Conservation (phyloP, 2,113 vertebrate genomes). For the Lucifuga dentata region DNA sequence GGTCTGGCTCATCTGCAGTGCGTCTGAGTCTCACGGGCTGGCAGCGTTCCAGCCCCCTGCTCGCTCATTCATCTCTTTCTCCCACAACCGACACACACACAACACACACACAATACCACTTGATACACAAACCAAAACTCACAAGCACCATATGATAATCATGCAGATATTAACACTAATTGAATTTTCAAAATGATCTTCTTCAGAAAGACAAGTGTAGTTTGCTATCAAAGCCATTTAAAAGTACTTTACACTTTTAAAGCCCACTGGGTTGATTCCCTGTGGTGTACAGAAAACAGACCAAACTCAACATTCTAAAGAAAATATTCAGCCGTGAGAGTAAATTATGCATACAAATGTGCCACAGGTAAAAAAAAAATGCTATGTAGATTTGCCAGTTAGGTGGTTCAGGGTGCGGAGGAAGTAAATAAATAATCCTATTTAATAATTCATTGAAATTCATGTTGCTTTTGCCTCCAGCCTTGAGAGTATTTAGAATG, state of each 20-base stretch:
- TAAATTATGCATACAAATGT: conserved; percentile 79
- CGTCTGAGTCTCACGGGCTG: conserved; percentile 70
- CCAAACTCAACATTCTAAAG: conserved; percentile 58
- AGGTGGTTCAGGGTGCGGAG: conserved; percentile 77
- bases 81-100: conserved; percentile 51
- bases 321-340: conserved; percentile 67
- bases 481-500: conserved; percentile 81
- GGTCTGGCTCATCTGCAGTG: conserved; percentile 79
- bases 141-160: conserved; percentile 17
- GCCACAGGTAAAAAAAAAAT: conserved; percentile 73
- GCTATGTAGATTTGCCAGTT: conserved; percentile 81
- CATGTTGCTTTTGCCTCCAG: conserved; percentile 81
- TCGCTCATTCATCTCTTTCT: conserved; percentile 75
- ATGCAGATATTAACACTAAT: conserved; percentile 37
- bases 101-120: conserved; percentile 42
- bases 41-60: conserved; percentile 70
- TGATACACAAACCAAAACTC: conserved; percentile 49
- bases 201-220: conserved; percentile 19
- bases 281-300: conserved; percentile 44
- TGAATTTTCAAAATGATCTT: conserved; percentile 37
- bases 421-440: conserved; percentile 84
- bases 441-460: conserved; percentile 84
- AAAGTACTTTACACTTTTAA: conserved; percentile 29
- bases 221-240: conserved; percentile 54
- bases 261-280: conserved; percentile 42